These are phyloP conservation scores for Tringa solitaria DNA, from an alignment of 2,113 vertebrate genomes.

Conservation along the genomic window DNA sequence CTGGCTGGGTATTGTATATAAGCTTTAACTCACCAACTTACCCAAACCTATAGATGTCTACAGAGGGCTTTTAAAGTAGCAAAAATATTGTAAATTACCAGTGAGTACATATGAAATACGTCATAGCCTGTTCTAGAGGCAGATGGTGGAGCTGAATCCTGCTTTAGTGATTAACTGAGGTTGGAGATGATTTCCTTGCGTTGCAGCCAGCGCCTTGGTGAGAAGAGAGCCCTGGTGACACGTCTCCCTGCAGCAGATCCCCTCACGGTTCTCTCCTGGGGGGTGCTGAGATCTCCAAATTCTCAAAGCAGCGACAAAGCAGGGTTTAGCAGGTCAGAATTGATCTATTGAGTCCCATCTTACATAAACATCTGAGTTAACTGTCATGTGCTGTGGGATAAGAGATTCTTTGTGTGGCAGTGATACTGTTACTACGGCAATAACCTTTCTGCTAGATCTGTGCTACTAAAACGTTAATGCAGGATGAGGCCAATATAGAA, in stretches of 20 bases:
- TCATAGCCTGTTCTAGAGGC: background rate
- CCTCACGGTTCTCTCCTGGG: background rate
- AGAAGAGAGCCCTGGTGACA: fast-evolving
- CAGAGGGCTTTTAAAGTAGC: background rate
- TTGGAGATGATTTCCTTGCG: background rate
- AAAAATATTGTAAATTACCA: background rate
- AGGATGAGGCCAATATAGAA: background rate
- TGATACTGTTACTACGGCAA: constrained; percentile 10
- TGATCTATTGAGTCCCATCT: constrained; percentile 53
- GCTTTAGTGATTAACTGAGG: background rate
- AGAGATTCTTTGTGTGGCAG: constrained; percentile 63
- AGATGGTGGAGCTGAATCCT: background rate
- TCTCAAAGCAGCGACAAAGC: background rate
- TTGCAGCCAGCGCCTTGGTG: background rate
- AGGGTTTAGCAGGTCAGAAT: constrained; percentile 40
- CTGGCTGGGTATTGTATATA: background rate
- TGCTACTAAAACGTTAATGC: background rate
- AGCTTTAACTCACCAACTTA: background rate
- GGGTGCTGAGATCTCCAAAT: background rate
- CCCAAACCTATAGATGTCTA: background rate
- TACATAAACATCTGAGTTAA: constrained; percentile 65
- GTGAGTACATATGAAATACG: background rate
- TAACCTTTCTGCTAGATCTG: constrained; percentile 1
- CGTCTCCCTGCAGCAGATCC: background rate
- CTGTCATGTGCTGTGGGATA: constrained; percentile 57